A percentile compares a stretch with the other conserved stretches of the same genome.
Conservation (phyloP, 2,888 invertebrate species). For the Omphaloscelis lunosa region DNA sequence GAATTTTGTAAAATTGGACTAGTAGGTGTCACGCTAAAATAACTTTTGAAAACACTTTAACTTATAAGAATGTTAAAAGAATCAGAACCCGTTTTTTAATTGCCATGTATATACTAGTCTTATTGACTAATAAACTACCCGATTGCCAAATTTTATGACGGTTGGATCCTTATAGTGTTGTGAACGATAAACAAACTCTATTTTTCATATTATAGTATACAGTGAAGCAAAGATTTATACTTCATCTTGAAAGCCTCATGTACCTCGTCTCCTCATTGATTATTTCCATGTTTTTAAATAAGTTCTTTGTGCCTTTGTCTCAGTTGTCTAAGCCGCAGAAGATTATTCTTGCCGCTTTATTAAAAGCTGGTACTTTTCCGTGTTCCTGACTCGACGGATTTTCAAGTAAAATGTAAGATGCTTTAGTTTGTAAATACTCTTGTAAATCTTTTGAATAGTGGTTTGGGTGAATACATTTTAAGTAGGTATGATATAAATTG, state of each 20-base stretch:
- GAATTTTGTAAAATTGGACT: background rate
- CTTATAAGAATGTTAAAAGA: background rate
- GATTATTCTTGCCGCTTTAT: slow-evolving; percentile 69
- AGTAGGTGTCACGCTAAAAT: background rate
- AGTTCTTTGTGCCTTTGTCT: slow-evolving; percentile 74
- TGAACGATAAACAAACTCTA: background rate
- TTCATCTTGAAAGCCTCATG: slow-evolving; percentile 22
- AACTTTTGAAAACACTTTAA: background rate
- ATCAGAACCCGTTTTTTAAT: background rate
- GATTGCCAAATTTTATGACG: background rate
- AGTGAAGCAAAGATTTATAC: slow-evolving; percentile 17
- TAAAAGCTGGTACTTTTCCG: slow-evolving; percentile 65
- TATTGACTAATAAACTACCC: background rate
- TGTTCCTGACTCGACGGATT: slow-evolving; percentile 45
- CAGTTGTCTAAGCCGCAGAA: slow-evolving; percentile 65
- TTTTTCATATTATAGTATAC: background rate
- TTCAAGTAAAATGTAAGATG: slow-evolving; percentile 38
- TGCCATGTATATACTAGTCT: background rate
- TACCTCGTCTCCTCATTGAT: slow-evolving; percentile 68
- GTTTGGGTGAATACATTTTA: background rate
- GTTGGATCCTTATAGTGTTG: background rate
- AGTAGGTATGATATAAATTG: background rate
- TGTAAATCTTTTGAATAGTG: slow-evolving; percentile 7
- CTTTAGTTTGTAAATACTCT: slow-evolving; percentile 23
- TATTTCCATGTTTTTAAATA: slow-evolving; percentile 74